phyloP scores from a whole-genome alignment of 1,140 invertebrate genomes.

The Anagrus nilaparvatae region DNA sequence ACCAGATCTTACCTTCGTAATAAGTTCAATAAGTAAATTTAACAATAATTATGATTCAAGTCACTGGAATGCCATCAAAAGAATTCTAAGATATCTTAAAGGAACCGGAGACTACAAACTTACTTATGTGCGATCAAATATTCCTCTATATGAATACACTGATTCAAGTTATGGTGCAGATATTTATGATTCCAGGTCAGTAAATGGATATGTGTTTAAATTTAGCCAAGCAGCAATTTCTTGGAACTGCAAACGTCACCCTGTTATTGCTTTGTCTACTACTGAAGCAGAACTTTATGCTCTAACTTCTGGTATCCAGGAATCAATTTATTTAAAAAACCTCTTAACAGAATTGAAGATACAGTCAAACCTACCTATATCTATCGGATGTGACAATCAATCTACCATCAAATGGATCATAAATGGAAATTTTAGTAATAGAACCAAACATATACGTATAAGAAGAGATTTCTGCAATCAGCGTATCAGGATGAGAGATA shows the following conservation, averaged over 20 bases:
- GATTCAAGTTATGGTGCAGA: constrained; percentile 25
- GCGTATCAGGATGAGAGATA: no score
- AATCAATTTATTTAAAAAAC: neutral
- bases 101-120: constrained; percentile 11
- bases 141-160: constrained; percentile 17
- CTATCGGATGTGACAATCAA: no score
- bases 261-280: constrained; percentile 27
- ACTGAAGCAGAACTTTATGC: constrained; percentile 25
- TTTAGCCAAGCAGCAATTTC: constrained; percentile 14
- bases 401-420: no score
- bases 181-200: constrained; percentile 17
- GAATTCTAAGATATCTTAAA: constrained; percentile 24
- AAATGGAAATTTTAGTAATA: no score
- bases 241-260: constrained; percentile 29
- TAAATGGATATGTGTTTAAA: constrained; percentile 23
- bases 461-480: no score
- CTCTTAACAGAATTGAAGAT: neutral
- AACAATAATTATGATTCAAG: constrained; percentile 13
- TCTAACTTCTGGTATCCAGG: constrained; percentile 15
- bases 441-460: no score
- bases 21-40: constrained; percentile 21
- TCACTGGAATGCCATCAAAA: constrained; percentile 22
- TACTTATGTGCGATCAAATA: constrained; percentile 5
- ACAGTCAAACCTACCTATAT: no score
- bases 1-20: constrained; percentile 31